Evolutionary conservation across 2,113 vertebrate species (phyloP).

Genomic region (Gobio gobio): DNA sequence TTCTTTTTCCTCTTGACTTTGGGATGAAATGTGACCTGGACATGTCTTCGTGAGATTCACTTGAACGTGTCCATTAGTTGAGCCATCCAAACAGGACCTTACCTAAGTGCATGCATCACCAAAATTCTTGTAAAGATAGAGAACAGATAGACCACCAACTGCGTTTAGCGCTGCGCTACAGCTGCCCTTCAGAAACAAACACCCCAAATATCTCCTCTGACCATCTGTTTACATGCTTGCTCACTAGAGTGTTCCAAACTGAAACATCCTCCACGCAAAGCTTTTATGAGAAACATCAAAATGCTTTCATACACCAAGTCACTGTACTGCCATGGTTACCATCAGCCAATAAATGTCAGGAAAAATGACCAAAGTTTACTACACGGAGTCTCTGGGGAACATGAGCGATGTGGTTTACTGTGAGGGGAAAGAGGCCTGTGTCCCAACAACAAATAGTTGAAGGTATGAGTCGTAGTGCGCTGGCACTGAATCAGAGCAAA

Average conservation of each 20-base stretch:
- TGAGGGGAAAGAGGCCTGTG: constrained; percentile 51
- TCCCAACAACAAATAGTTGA: constrained; percentile 59
- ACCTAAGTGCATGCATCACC: constrained; percentile 50
- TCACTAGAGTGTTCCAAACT: constrained; percentile 53
- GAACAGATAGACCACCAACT: constrained; percentile 61
- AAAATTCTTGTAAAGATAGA: constrained; percentile 54
- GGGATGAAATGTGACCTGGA: background rate
- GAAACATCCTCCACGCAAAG: constrained; percentile 53
- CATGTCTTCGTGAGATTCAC: constrained; percentile 15
- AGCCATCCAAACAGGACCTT: constrained; percentile 26
- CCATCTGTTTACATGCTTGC: constrained; percentile 59
- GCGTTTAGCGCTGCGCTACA: constrained; percentile 52
- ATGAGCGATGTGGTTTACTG: constrained; percentile 54
- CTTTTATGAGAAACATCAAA: constrained; percentile 61
- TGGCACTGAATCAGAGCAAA: constrained; percentile 58
- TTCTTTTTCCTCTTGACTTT: background rate
- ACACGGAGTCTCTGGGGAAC: constrained; percentile 51
- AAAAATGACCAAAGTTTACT: constrained; percentile 56
- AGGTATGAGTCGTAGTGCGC: constrained; percentile 57
- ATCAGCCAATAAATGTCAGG: constrained; percentile 57
- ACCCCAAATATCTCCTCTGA: constrained; percentile 52
- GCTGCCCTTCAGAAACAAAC: constrained; percentile 61
- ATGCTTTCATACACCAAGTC: constrained; percentile 57
- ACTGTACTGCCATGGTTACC: constrained; percentile 57
- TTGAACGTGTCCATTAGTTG: constrained; percentile 7